phyloP scores from a whole-genome alignment of 2,888 invertebrate species.

The Acleris sparsana region DNA sequence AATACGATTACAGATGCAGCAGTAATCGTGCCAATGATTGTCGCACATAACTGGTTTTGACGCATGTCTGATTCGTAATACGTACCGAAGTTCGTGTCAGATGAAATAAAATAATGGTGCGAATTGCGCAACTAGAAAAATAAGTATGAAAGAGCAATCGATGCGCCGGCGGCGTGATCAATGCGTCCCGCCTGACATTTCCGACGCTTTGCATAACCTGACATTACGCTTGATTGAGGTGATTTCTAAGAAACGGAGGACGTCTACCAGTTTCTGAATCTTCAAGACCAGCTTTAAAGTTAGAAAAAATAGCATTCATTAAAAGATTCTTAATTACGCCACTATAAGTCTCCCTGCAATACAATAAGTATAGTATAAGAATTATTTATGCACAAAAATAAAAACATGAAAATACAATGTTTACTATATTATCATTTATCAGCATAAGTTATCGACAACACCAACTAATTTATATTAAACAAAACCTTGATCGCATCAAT shows the following conservation, averaged over 20 bases:
- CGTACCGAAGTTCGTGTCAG: slow-evolving; percentile 14
- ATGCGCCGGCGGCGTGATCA: slow-evolving; percentile 47
- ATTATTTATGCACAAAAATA: too few species aligned
- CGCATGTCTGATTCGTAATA: slow-evolving; percentile 12
- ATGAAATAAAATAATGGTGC: slow-evolving; percentile 33
- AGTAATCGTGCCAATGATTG: neutral
- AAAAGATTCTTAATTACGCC: too few species aligned
- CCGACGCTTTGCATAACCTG: slow-evolving; percentile 66
- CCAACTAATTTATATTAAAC: slow-evolving; percentile 15
- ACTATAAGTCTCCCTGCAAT: too few species aligned
- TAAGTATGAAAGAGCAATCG: slow-evolving; percentile 47
- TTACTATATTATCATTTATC: neutral
- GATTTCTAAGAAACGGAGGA: slow-evolving; percentile 50
- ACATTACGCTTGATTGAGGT: slow-evolving; percentile 62
- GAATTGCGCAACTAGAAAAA: slow-evolving; percentile 39
- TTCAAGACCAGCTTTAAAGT: neutral
- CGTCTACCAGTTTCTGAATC: slow-evolving; percentile 39
- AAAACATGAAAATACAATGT: neutral
- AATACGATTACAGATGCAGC: neutral
- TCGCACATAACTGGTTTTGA: slow-evolving; percentile 3
- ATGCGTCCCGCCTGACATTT: slow-evolving; percentile 58
- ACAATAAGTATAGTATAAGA: too few species aligned
- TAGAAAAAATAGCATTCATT: neutral
- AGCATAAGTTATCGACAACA: slow-evolving; percentile 12
- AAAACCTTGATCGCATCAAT: slow-evolving; percentile 1